Base-by-base conservation (phyloP, 2,888 invertebrate genomes). In the Melikaiella ostensackeni region DNA sequence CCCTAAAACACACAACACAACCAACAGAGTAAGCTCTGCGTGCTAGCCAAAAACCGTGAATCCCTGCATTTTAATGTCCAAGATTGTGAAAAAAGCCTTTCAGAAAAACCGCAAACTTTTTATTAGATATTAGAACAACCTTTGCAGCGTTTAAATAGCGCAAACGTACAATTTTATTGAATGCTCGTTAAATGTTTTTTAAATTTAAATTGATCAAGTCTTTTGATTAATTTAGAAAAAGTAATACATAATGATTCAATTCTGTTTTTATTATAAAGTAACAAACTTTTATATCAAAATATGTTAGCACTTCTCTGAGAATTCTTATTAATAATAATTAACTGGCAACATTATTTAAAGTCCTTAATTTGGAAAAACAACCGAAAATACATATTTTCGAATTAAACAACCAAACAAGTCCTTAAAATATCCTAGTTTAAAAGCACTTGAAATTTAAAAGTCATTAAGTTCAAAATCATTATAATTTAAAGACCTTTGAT, bases 1-100 rank as follows among this genome's bases (percentile, higher is more conserved):
- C 80, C 86, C 88, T 88, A 86, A 84, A 88, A 86, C 86, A 86
- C 81, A 87, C 77, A 87, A 87, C 46, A 50, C 78, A 76, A 77
- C 70, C 77, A 80, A 77, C 75, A 79, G n/a, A 76, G 77, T 79
- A 74, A 80, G 75, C 77, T 61, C 66, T 76, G 77, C 77, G 42
- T 78, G 64, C 63, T 63, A 73, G 55, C 42, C 27, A 66, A 57
- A 57, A 50, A 13, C 42, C 57, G 27, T 19, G 21, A 59, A 75
- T 50, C 30, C 27, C 19, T 33, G 33, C 21, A 63, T 21, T n/a
- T 63, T 21, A 35, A 21, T 79, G 75, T 76, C 77, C 80, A 79
- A 75, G 77, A 19, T 33, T 62, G 4, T 33, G 16, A 62, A 30
- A 62, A 33, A 4, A 33, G 1, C 1, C n/a, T 13, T 27, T 16